These are phyloP conservation scores for Hemistola chrysoprasaria DNA, from an alignment of 2,888 invertebrate species.

Conservation along the genomic window DNA sequence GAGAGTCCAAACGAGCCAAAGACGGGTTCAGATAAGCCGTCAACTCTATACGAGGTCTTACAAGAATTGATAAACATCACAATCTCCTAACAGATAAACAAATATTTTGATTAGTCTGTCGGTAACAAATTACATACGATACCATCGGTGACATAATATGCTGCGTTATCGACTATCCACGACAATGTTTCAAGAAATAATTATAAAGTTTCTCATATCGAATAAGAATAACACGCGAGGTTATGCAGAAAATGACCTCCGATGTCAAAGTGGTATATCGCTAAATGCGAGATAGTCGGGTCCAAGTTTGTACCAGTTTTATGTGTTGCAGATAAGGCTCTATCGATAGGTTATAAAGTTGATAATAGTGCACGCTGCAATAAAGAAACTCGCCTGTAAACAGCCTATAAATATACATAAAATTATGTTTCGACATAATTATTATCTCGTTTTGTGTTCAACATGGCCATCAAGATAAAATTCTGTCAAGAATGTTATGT, in stretches of 20 bases:
- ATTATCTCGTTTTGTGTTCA: constrained; percentile 47
- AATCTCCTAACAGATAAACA: constrained; percentile 53
- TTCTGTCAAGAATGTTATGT: constrained; percentile 27
- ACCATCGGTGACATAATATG: constrained; percentile 37
- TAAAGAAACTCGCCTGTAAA: constrained; percentile 51
- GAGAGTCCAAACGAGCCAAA: constrained; percentile 49
- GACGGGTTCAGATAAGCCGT: constrained; percentile 52
- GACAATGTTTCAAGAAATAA: constrained; percentile 22
- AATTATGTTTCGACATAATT: constrained; percentile 46
- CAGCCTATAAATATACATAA: constrained; percentile 48
- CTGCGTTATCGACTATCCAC: constrained; percentile 2
- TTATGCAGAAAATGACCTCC: constrained; percentile 44
- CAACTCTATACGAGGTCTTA: constrained; percentile 55
- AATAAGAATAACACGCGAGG: constrained; percentile 30
- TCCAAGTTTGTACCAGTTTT: constrained; percentile 65
- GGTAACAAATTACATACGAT: constrained; percentile 65
- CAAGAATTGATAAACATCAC: constrained; percentile 59
- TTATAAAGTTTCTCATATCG: constrained; percentile 8
- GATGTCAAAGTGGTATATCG: constrained; percentile 44
- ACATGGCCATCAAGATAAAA: constrained; percentile 46
- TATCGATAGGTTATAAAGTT: constrained; percentile 69
- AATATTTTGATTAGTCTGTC: constrained; percentile 68
- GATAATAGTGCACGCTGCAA: constrained; percentile 57
- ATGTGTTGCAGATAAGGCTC: constrained; percentile 60
- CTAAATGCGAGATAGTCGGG: constrained; percentile 49